Percentiles rank a stretch among this genome's conserved stretches.
These are phyloP conservation scores for Poeciliopsis occidentalis DNA, from an alignment of 2,113 vertebrate species.

Conservation along the genomic window DNA sequence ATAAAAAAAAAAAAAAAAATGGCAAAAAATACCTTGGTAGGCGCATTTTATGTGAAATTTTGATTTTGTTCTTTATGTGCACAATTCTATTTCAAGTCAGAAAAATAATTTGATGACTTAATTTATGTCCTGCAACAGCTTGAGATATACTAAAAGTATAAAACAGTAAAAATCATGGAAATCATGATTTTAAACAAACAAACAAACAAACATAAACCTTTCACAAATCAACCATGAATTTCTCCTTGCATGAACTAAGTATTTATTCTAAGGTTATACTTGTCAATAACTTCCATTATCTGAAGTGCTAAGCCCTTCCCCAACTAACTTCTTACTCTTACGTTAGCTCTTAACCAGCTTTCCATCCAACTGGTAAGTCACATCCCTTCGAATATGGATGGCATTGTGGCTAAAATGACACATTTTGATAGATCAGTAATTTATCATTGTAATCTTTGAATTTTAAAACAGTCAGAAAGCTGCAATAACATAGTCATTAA, in stretches of 20 bases:
- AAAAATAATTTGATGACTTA: constrained; percentile 24
- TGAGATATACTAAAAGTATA: not conserved
- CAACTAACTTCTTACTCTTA: too few species aligned
- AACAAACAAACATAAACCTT: too few species aligned
- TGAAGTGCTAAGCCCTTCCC: too few species aligned
- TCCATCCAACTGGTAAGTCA: too few species aligned
- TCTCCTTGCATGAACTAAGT: too few species aligned
- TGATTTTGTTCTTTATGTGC: not conserved
- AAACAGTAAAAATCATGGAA: too few species aligned
- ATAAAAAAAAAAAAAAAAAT: constrained; percentile 44
- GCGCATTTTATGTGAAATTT: constrained; percentile 30
- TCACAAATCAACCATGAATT: too few species aligned
- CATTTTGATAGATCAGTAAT: not conserved
- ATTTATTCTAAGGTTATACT: not conserved
- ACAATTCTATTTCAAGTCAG: constrained; percentile 23
- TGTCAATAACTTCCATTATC: not conserved
- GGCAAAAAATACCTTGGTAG: constrained; percentile 28
- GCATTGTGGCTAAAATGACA: too few species aligned
- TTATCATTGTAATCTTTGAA: too few species aligned
- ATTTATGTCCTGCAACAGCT: constrained; percentile 31
- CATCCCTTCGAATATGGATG: too few species aligned
- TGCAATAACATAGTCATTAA: constrained; percentile 54
- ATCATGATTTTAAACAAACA: too few species aligned
- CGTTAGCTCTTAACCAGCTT: too few species aligned
- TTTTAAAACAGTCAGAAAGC: not conserved